Evolutionary conservation across 92 coral and sea anemone genomes (phyloP), one percentile per base, ranked within the genome.

Genomic region (Epizoanthus rinbou): DNA sequence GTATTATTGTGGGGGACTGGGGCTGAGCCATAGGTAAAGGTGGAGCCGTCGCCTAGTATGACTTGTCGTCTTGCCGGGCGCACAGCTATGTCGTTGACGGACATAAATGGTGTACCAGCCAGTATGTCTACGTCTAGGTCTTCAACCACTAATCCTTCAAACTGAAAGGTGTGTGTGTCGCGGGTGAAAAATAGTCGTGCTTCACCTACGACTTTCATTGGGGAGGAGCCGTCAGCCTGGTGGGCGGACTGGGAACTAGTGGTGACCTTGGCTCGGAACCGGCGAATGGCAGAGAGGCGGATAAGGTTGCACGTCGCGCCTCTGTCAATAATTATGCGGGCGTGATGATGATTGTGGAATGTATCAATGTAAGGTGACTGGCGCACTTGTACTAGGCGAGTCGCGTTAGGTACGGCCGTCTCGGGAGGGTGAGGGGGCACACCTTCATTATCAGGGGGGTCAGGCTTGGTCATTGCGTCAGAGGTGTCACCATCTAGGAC

Each of bases 101-200:
- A 88, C 92, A 89, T 88, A 59, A 84, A 88, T 8, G 88, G 89
- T 22, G 89, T 88, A n/a, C 91, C 85, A 8, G 88, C 87, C 5
- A 86, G 62, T 5, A 89, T 74, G 45, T 90, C 88, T 1, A 89
- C 90, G 17, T 81, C 92, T 3, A 91, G 89, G 37, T 88, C 31
- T 82, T 88, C 83, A 21, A 91, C 90, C 69, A 88, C 89, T 13
- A 91, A 80, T 70, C 72, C 88, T 78, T 88, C 89, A 47, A 85
- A 88, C 45, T 64, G 64, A 45, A 85, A 87, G 2, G 8, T 25
- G 0, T 74, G 90, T 22, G 17, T 75, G 80, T 64, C 83, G 11
- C 91, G 76, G 91, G 54, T 78, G 74, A 84, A 63, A 4, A 80
- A 17, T 5, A 41, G 5, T 45, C 88, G 59, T n/a, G 86, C 84